Percentiles rank a stretch among this genome's conserved stretches.
phyloP scores from a whole-genome alignment of 2,797 vertebrate genomes.

The Otolemur crassicaudatus region DNA sequence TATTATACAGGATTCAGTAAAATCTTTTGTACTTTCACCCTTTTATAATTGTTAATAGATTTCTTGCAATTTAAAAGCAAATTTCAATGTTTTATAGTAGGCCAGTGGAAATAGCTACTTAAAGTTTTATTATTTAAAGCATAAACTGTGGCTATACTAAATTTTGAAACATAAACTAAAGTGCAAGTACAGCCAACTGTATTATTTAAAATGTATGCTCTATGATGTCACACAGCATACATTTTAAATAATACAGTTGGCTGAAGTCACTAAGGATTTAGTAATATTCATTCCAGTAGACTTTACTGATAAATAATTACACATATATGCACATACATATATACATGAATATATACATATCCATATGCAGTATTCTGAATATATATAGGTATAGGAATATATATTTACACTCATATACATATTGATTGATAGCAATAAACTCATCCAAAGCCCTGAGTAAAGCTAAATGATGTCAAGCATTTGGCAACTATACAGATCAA shows the following conservation, averaged over 20 bases:
- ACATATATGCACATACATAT: too few species aligned
- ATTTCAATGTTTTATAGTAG: background rate
- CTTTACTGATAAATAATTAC: background rate
- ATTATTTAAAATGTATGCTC: too few species aligned
- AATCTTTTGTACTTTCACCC: background rate
- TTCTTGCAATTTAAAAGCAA: background rate
- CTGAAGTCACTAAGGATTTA: background rate
- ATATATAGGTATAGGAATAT: background rate
- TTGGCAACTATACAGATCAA: constrained; percentile 12
- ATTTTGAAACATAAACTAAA: constrained; percentile 22
- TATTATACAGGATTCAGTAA: background rate
- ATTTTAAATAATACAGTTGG: background rate
- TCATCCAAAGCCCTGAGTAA: background rate
- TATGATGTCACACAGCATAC: background rate
- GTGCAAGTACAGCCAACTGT: background rate
- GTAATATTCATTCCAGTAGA: background rate
- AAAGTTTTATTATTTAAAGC: background rate
- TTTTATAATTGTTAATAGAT: background rate
- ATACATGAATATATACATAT: too few species aligned
- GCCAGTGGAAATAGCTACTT: background rate
- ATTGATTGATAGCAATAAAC: background rate
- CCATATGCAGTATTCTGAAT: background rate
- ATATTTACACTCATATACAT: background rate
- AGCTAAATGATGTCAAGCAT: background rate
- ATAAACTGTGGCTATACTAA: background rate